Base-by-base conservation (phyloP, 2,113 vertebrate species). In the Ameiurus melas region DNA sequence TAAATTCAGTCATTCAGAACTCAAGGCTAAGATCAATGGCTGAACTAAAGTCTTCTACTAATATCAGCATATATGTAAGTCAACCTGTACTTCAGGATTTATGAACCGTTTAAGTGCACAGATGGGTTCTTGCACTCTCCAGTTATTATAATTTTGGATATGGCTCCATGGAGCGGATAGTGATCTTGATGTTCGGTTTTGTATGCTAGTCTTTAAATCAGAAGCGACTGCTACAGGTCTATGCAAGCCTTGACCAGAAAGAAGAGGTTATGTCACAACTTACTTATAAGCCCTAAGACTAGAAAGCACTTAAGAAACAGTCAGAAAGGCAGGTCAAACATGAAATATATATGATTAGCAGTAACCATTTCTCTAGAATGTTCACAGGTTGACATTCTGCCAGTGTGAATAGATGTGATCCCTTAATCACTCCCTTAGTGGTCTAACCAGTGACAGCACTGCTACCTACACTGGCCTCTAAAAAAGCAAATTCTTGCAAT, bases 321-420 rank as follows among this genome's bases (percentile, higher is more conserved):
- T 30, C 51, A 19, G 81, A 55, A 36, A 47, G 27, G 83, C 87
- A 85, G 79, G 78, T 12, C 13, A 87, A 85, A 89, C 79, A 17
- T 86, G 8, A 82, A 30, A 93, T 93, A 90, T 83, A 92, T 92
- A 93, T 92, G 92, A 93, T 77, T 88, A 94, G 90, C 43, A n/a
- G 80, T 85, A 89, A 89, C 81, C 84, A 85, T 84, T 87, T 89
- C 75, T 91, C 17, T 83, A 83, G 64, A 89, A 93, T 89, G 89
- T 89, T 90, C 90, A 57, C 88, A 86, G 89, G 84, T 87, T 68
- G 78, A 66, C 4, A 88, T 70, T 85, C 85, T 89, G 90, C 85
- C 86, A 68, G 22, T 82, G 68, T 57, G 58, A 82, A 87, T 58
- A 85, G 57, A 83, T 75, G 85, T 73, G 84, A 10, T 87, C 47